Evolutionary conservation across 2,888 invertebrate genomes (phyloP).

Genomic region (Eristalinus sepulchralis): DNA sequence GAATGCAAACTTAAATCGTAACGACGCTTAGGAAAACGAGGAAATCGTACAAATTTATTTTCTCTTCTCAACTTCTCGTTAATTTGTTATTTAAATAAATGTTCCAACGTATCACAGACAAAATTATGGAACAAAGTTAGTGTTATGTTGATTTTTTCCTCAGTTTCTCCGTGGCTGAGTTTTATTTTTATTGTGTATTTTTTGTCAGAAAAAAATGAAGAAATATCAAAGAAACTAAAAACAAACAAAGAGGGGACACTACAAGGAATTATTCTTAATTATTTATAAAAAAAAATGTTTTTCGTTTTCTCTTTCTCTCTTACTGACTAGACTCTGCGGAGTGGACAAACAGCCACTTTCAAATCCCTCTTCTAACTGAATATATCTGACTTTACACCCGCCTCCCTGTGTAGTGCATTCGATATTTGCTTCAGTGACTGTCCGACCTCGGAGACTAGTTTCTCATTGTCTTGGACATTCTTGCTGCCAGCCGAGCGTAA

Average conservation of each 20-base stretch:
- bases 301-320: conserved; percentile 47
- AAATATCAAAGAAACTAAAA: not conserved
- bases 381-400: conserved; percentile 3
- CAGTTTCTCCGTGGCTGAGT: not conserved
- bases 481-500: conserved; percentile 86
- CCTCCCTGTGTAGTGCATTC: conserved; percentile 81
- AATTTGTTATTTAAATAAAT: conserved; percentile 44
- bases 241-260: conserved; percentile 37
- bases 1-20: conserved; percentile 36
- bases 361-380: conserved; percentile 8
- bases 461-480: conserved; percentile 86
- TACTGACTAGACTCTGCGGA: conserved; percentile 67
- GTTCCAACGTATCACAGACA: conserved; percentile 72
- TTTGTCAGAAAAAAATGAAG: conserved; percentile 20
- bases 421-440: conserved; percentile 81
- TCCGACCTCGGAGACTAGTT: conserved; percentile 86
- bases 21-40: not conserved
- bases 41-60: conserved; percentile 33
- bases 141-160: conserved; percentile 38
- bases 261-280: conserved; percentile 8
- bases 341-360: conserved; percentile 16
- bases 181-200: not conserved
- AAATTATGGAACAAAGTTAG: conserved; percentile 70
- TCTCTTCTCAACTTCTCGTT: conserved; percentile 8
- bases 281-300: conserved; percentile 29